phyloP scores from a whole-genome alignment of 2,113 vertebrate species.

The Setophaga petechia region DNA sequence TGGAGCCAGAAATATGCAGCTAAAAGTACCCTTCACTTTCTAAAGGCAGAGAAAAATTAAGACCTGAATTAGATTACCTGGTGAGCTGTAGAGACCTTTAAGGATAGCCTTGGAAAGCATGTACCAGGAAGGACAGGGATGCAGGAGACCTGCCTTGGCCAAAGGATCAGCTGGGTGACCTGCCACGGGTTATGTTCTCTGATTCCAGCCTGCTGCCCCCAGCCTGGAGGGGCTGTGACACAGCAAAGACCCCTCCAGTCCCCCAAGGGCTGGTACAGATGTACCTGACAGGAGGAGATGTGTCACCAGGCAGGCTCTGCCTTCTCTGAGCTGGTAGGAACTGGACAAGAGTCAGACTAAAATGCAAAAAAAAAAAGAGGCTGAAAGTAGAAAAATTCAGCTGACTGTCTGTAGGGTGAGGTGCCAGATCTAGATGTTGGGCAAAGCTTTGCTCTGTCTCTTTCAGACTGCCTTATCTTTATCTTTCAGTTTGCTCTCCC shows the following conservation, averaged over 20 bases:
- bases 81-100: background rate
- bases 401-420: background rate
- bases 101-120: background rate
- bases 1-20: background rate
- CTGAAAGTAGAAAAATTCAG: background rate
- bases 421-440: background rate
- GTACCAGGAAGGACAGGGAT: background rate
- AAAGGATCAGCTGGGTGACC: background rate
- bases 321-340: background rate
- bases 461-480: conserved; percentile 21
- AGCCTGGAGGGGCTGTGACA: background rate
- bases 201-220: background rate
- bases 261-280: background rate
- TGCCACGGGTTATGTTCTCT: rapidly evolving
- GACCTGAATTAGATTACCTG: background rate
- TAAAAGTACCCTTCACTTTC: background rate
- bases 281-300: background rate
- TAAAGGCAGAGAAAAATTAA: background rate
- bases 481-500: background rate
- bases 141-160: background rate
- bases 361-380: background rate
- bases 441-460: background rate
- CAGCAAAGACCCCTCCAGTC: background rate
- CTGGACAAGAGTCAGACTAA: background rate
- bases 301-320: background rate